These are phyloP conservation scores for Avahi laniger DNA, from an alignment of 2,797 vertebrate genomes.

Conservation along the genomic window DNA sequence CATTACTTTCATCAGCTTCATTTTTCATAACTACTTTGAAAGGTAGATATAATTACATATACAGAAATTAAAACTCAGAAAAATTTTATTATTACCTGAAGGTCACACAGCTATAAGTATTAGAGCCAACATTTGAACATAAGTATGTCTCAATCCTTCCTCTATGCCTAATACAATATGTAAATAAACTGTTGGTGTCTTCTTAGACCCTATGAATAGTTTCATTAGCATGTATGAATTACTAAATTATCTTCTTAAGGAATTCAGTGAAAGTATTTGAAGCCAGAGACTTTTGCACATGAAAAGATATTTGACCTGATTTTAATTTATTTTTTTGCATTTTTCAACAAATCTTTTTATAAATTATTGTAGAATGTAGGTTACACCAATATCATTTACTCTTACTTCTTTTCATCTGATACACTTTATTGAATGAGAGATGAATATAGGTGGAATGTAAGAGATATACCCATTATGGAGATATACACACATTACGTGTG, in stretches of 20 bases:
- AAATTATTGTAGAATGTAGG: not conserved
- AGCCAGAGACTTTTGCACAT: not conserved
- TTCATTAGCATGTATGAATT: not conserved
- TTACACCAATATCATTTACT: not conserved
- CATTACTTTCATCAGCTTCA: not conserved
- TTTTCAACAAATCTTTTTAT: not conserved
- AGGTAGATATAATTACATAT: not conserved
- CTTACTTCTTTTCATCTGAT: not conserved
- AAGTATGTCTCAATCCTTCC: not conserved
- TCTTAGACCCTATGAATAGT: not conserved
- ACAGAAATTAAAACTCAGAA: not conserved
- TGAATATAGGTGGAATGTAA: not conserved
- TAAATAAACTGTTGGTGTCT: not conserved
- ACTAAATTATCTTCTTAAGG: not conserved
- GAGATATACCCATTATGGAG: not conserved
- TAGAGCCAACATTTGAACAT: not conserved
- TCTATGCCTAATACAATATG: not conserved
- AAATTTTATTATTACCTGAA: not conserved
- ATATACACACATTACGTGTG: not conserved
- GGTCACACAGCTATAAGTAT: not conserved
- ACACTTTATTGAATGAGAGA: not conserved
- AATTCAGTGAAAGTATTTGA: not conserved
- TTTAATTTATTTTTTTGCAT: not conserved
- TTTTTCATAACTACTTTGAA: constrained; percentile 1
- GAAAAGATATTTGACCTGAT: not conserved